Conservation (phyloP, 2,888 invertebrate species). For the Chydorus sphaericus region DNA sequence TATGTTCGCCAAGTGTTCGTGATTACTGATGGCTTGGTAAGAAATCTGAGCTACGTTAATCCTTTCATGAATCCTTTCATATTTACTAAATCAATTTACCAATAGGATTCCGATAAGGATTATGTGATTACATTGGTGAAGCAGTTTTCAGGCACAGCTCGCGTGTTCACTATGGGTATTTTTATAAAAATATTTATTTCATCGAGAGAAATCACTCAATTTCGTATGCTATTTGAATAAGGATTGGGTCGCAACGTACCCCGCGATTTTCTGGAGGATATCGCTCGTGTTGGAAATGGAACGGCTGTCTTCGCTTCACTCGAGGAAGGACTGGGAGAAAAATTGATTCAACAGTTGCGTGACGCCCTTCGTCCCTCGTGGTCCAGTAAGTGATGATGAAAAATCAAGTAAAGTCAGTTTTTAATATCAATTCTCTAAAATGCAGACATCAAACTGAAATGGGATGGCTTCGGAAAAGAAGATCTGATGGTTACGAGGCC, state of each 20-base stretch:
- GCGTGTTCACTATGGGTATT: conserved; percentile 25
- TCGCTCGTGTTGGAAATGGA: conserved; percentile 27
- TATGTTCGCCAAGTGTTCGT: conserved; percentile 26
- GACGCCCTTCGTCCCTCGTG: conserved; percentile 22
- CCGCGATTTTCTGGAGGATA: conserved; percentile 27
- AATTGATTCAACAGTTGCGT: conserved; percentile 23
- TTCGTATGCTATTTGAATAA: neutral
- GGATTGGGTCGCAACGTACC: conserved; percentile 27
- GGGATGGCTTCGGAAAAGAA: conserved; percentile 18
- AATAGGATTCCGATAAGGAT: conserved; percentile 23
- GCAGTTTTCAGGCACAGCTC: conserved; percentile 21
- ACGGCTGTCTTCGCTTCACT: conserved; percentile 26
- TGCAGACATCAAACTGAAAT: conserved; percentile 19
- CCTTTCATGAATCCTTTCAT: too few relatives aligned
- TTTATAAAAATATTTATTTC: too few relatives aligned
- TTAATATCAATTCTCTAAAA: too few relatives aligned
- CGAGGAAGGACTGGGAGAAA: conserved; percentile 22
- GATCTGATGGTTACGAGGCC: too few relatives aligned
- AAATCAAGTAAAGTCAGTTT: neutral
- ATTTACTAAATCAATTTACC: too few relatives aligned
- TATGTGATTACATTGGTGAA: conserved; percentile 24
- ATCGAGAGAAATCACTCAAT: too few relatives aligned
- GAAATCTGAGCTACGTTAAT: too few relatives aligned
- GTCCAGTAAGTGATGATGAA: conserved; percentile 16
- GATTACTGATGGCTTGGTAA: conserved; percentile 28